A percentile compares a stretch with the other conserved stretches of the same genome.
These are phyloP conservation scores for Nesometra sesokonis DNA, from an alignment of 35 echinoderm and acorn worm genomes.

Conservation along the genomic window DNA sequence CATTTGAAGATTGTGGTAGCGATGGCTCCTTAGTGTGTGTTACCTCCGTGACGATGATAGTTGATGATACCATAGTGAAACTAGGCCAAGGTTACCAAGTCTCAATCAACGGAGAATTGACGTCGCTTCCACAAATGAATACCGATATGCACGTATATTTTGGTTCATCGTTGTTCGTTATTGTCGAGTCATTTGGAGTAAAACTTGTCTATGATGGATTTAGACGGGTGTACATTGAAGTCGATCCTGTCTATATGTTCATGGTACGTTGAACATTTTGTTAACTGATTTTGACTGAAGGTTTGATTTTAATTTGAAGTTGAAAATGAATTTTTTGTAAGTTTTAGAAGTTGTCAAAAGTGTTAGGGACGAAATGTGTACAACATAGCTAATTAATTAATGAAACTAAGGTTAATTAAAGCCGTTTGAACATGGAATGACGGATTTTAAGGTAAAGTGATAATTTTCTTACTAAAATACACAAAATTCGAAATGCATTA, in stretches of 20 bases:
- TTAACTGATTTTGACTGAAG: no score
- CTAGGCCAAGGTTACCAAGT: not conserved
- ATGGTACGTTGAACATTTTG: not conserved
- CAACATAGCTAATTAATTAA: no score
- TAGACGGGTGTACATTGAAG: not conserved
- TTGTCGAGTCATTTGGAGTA: constrained; percentile 9
- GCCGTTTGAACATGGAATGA: no score
- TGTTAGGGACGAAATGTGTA: no score
- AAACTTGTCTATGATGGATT: constrained; percentile 4
- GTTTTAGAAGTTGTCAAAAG: no score
- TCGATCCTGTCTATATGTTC: constrained; percentile 6
- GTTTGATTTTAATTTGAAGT: no score
- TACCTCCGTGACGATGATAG: not conserved
- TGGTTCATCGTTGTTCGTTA: constrained; percentile 3
- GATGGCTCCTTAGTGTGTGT: not conserved
- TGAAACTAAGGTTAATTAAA: no score
- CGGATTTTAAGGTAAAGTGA: no score
- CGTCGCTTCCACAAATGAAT: not conserved
- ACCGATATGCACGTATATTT: not conserved
- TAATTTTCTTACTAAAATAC: no score
- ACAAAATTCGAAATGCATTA: no score
- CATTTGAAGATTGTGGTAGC: constrained; percentile 14
- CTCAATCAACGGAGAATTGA: constrained; percentile 2
- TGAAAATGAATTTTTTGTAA: no score
- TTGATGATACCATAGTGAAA: not conserved